Conservation (phyloP, 2,888 invertebrate genomes). For the Drosophila macrospina region DNA sequence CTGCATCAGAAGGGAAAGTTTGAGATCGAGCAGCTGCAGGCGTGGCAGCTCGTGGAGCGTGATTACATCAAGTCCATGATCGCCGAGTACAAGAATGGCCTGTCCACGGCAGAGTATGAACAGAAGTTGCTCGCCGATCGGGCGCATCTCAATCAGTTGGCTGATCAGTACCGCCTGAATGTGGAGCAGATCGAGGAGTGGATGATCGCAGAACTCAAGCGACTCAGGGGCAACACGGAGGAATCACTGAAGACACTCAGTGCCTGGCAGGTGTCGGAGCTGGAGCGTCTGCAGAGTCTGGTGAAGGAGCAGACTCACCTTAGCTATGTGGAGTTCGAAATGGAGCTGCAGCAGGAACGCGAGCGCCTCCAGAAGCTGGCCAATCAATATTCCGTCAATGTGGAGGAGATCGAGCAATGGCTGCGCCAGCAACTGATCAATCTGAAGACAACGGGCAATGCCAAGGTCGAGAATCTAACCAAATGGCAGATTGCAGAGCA, state of each 20-base stretch:
- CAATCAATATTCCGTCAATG: constrained; percentile 79
- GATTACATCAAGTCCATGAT: constrained; percentile 81
- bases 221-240: constrained; percentile 73
- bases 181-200: constrained; percentile 83
- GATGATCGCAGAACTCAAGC: constrained; percentile 81
- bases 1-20: constrained; percentile 80
- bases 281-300: constrained; percentile 76
- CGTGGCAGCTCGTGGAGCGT: constrained; percentile 82
- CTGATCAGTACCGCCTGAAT: constrained; percentile 80
- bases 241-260: constrained; percentile 74
- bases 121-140: constrained; percentile 80
- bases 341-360: constrained; percentile 78
- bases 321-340: constrained; percentile 80
- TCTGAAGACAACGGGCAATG: constrained; percentile 77
- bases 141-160: constrained; percentile 80
- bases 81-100: constrained; percentile 72
- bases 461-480: constrained; percentile 80
- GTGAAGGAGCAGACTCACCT: constrained; percentile 80
- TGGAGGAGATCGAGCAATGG: constrained; percentile 83
- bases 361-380: constrained; percentile 77
- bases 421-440: constrained; percentile 81
- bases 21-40: constrained; percentile 80
- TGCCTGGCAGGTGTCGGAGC: constrained; percentile 80
- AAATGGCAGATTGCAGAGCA: constrained; percentile 82
- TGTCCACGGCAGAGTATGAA: constrained; percentile 81